Percentiles rank a stretch among this genome's conserved stretches.
These are phyloP conservation scores for Heliconius ismenius DNA, from an alignment of 2,888 invertebrate species.

Conservation along the genomic window DNA sequence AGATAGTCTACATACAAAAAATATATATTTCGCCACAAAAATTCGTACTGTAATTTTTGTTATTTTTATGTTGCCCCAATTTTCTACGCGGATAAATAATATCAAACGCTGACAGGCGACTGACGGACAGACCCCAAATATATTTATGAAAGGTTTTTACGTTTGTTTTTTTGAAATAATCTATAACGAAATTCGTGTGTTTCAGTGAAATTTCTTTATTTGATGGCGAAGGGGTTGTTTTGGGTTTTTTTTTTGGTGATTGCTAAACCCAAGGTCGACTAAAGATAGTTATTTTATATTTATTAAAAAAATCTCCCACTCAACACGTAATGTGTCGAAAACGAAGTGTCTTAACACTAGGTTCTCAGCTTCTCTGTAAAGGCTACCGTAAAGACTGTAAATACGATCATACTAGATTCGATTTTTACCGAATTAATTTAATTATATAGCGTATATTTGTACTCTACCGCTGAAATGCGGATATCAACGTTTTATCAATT, in stretches of 20 bases:
- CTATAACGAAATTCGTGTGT: conserved; percentile 28
- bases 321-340: too few species aligned
- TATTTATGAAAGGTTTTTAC: conserved; percentile 41
- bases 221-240: not conserved
- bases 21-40: conserved; percentile 7
- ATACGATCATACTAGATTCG: too few species aligned
- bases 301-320: not conserved
- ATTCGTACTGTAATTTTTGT: conserved; percentile 36
- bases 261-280: too few species aligned
- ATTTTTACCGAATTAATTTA: not conserved
- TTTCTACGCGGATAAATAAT: conserved; percentile 44
- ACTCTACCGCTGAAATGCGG: not conserved
- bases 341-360: too few species aligned
- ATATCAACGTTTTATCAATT: not conserved
- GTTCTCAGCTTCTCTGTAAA: too few species aligned
- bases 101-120: conserved; percentile 42
- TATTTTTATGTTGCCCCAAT: conserved; percentile 40
- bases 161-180: conserved; percentile 40
- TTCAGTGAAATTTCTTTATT: conserved; percentile 13
- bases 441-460: too few species aligned
- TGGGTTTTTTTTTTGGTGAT: not conserved
- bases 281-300: not conserved
- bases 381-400: too few species aligned
- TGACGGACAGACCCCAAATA: conserved; percentile 44
- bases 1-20: not conserved